Evolutionary conservation across 2,888 invertebrate genomes (phyloP).

Genomic region (Polydrusus pterygomalis): DNA sequence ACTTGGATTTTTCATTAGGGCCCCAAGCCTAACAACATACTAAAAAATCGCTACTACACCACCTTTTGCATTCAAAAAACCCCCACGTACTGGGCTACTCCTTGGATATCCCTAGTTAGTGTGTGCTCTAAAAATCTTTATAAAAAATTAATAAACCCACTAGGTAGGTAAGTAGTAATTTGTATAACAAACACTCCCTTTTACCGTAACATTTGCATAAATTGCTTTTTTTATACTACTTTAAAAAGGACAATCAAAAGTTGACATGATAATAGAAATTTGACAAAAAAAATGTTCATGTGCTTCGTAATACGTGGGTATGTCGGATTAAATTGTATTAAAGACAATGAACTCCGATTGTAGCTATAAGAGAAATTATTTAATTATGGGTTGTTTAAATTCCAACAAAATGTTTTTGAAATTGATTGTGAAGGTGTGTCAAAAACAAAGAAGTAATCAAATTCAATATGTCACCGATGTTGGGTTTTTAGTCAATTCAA

Average conservation of each 20-base stretch:
- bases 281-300: slow-evolving; percentile 6
- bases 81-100: no score
- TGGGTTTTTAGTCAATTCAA: slow-evolving; percentile 1
- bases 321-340: slow-evolving; percentile 16
- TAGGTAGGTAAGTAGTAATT: background rate
- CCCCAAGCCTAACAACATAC: no score
- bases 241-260: slow-evolving; percentile 15
- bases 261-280: slow-evolving; percentile 12
- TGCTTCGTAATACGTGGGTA: slow-evolving; percentile 13
- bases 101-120: no score
- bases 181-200: background rate
- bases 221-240: background rate
- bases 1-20: no score
- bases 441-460: slow-evolving; percentile 22
- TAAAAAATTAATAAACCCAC: no score
- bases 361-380: slow-evolving; percentile 39
- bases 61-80: no score
- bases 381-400: slow-evolving; percentile 43
- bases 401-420: slow-evolving; percentile 30
- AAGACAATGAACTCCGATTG: slow-evolving; percentile 27
- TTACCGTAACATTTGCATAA: slow-evolving; percentile 1
- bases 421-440: slow-evolving; percentile 23
- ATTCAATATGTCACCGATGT: slow-evolving; percentile 15
- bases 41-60: no score
- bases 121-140: no score